Conservation (phyloP, 2,888 invertebrate species). For the Melieria crassipennis region DNA sequence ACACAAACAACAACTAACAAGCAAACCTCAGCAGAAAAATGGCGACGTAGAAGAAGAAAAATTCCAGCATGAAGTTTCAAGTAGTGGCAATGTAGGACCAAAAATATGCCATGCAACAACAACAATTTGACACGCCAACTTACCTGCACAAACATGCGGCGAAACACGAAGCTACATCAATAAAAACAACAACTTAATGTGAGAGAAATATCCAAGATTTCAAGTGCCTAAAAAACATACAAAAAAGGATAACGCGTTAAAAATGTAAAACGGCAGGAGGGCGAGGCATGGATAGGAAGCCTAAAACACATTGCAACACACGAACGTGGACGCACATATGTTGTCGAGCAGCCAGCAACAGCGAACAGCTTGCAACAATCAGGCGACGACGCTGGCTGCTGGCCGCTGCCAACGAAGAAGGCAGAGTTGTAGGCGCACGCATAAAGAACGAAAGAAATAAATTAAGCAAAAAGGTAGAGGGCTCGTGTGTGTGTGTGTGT, state of each 20-base stretch:
- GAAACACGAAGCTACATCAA: no score
- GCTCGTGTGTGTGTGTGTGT: no score
- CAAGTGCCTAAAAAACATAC: neutral
- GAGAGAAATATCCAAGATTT: neutral
- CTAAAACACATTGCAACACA: neutral
- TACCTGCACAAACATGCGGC: no score
- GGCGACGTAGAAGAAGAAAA: neutral
- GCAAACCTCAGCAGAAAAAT: neutral
- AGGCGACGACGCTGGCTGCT: no score
- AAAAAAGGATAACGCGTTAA: neutral
- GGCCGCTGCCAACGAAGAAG: no score
- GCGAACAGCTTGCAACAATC: slow-evolving; percentile 3
- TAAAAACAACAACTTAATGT: no score
- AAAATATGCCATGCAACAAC: neutral
- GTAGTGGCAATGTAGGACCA: neutral
- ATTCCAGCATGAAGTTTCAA: neutral
- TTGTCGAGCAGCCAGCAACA: neutral
- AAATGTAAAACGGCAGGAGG: neutral
- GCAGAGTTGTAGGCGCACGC: no score
- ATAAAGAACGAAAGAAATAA: no score
- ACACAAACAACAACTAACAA: neutral
- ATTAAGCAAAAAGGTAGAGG: no score
- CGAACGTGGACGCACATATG: neutral
- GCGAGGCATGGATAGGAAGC: neutral
- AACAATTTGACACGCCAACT: no score